Conservation (phyloP, 2,888 invertebrate species). For the Branchellion lobata region DNA sequence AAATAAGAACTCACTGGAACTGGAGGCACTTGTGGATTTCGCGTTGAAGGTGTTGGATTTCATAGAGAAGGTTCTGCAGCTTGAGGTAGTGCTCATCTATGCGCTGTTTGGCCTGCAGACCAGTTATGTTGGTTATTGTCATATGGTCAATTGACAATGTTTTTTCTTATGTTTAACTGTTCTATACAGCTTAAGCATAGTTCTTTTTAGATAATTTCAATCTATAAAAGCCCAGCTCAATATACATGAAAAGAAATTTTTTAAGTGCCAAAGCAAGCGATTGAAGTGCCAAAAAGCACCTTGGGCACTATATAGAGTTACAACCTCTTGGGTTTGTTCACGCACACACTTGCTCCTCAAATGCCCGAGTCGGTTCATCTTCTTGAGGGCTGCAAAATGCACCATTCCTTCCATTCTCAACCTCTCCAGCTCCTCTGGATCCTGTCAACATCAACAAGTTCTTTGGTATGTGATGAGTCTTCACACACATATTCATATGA, state of each 20-base stretch:
- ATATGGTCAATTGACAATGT: not conserved
- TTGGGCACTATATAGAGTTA: not conserved
- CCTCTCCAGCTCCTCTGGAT: constrained; percentile 67
- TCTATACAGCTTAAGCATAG: not conserved
- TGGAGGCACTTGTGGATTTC: constrained; percentile 92
- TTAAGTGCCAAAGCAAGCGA: too few species aligned
- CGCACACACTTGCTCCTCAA: constrained; percentile 79
- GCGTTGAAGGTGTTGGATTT: constrained; percentile 86
- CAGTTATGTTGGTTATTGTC: not conserved
- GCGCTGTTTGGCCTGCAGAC: constrained; percentile 73
- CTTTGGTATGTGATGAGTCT: not conserved
- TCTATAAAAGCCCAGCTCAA: too few species aligned
- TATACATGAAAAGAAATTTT: too few species aligned
- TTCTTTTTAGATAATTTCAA: not conserved
- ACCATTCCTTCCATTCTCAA: constrained; percentile 75
- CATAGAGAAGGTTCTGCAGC: constrained; percentile 88
- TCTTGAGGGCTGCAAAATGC: constrained; percentile 79
- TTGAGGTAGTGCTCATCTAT: constrained; percentile 87
- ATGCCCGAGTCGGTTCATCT: constrained; percentile 85
- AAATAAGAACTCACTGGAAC: constrained; percentile 71
- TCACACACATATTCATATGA: not conserved
- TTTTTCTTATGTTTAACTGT: not conserved
- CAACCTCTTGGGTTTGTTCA: constrained; percentile 73
- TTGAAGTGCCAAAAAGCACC: not conserved
- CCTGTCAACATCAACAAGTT: not conserved